phyloP scores from a whole-genome alignment of 2,113 vertebrate genomes.

The Ibidorhyncha struthersii region DNA sequence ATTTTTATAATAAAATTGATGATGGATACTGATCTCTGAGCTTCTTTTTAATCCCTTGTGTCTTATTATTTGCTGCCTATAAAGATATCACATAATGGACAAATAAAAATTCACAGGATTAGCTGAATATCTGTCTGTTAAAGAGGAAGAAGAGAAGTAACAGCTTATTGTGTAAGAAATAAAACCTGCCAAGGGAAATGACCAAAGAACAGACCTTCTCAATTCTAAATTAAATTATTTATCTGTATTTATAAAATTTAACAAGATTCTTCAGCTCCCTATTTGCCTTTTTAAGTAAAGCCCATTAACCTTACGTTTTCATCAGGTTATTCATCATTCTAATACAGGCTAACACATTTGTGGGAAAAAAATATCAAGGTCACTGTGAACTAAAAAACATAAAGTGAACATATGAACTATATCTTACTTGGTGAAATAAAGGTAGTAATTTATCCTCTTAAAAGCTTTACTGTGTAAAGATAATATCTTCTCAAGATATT shows the following conservation, averaged over 20 bases:
- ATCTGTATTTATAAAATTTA: constrained; percentile 10
- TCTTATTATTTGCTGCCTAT: neutral
- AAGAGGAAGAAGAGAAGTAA: neutral
- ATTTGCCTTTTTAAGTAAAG: constrained; percentile 18
- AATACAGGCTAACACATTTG: neutral
- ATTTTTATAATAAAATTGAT: neutral
- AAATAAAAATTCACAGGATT: neutral
- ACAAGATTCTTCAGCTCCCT: neutral
- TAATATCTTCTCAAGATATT: neutral
- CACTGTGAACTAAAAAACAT: constrained; percentile 3
- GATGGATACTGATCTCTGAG: neutral
- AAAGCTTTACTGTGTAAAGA: constrained; percentile 10
- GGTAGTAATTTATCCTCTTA: neutral
- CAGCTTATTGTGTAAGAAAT: neutral
- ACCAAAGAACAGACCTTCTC: neutral
- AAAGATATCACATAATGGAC: neutral
- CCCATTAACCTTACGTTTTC: neutral
- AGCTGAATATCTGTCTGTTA: neutral
- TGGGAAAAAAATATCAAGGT: neutral
- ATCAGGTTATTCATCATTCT: neutral
- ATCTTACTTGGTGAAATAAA: neutral
- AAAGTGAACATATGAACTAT: neutral
- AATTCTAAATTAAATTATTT: constrained; percentile 26
- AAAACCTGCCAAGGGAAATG: constrained; percentile 10
- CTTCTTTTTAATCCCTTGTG: neutral